Percentiles rank a stretch among this genome's conserved stretches.
phyloP scores from a whole-genome alignment of 2,888 invertebrate species.

The Dusona sp. region DNA sequence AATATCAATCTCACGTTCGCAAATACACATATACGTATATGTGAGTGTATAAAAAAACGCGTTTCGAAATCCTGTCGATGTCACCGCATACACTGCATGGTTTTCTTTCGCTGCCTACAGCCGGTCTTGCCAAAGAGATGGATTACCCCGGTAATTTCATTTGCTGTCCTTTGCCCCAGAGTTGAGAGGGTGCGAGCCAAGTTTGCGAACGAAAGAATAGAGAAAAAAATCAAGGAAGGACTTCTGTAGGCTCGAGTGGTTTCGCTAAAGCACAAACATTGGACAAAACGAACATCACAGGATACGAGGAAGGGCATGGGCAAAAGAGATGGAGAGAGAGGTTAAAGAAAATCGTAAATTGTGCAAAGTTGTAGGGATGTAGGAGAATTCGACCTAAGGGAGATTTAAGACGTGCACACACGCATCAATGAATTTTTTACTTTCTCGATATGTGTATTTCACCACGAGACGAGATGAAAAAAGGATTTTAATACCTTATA shows the following conservation, averaged over 20 bases:
- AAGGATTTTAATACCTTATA: constrained; percentile 33
- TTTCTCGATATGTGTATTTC: constrained; percentile 42
- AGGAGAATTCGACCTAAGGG: constrained; percentile 56
- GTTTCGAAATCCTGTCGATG: constrained; percentile 72
- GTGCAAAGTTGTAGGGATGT: constrained; percentile 63
- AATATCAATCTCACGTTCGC: constrained; percentile 62
- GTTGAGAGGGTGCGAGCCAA: constrained; percentile 51
- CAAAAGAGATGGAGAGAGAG: constrained; percentile 13
- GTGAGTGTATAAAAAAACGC: constrained; percentile 39
- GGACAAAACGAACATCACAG: constrained; percentile 15
- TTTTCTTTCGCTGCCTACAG: constrained; percentile 1
- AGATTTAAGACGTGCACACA: constrained; percentile 65
- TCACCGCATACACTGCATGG: constrained; percentile 62
- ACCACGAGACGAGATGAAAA: constrained; percentile 4
- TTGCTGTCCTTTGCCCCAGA: constrained; percentile 65
- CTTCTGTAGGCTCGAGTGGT: constrained; percentile 70
- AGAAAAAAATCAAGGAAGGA: constrained; percentile 69
- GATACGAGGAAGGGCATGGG: not conserved
- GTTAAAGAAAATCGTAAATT: constrained; percentile 55
- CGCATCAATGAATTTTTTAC: constrained; percentile 53
- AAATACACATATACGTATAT: constrained; percentile 42
- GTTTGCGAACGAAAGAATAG: constrained; percentile 49
- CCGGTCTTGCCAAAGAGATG: constrained; percentile 48
- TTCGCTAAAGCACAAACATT: constrained; percentile 18
- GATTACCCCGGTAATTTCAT: constrained; percentile 77